phyloP scores from a whole-genome alignment of 2,888 invertebrate genomes.

The Bimastos eiseni region DNA sequence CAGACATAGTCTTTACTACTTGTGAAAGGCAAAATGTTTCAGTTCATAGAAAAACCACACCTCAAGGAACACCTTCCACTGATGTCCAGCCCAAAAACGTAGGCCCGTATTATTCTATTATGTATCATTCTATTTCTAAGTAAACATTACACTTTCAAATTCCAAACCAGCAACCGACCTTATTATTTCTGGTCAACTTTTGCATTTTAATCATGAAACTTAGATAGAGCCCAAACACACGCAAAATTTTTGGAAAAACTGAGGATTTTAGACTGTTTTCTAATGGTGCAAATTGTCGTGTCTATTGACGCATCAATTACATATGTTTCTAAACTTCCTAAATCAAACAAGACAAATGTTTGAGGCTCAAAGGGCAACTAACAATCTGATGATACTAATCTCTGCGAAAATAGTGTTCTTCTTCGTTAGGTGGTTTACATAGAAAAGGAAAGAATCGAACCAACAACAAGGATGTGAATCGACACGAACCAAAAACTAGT shows the following conservation, averaged over 20 bases:
- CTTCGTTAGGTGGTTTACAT: not conserved
- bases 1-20: not conserved
- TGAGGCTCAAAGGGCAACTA: not conserved
- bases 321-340: not conserved
- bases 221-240: not conserved
- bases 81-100: not conserved
- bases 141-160: not conserved
- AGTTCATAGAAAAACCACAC: not conserved
- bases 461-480: slow-evolving; percentile 13
- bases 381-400: not conserved
- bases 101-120: not conserved
- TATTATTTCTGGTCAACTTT: not conserved
- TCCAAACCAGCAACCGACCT: not conserved
- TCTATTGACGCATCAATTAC: not conserved
- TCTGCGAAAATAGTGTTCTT: not conserved
- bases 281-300: not conserved
- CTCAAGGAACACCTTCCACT: not conserved
- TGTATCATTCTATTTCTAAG: not conserved
- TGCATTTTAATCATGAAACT: not conserved
- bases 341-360: not conserved
- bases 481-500: not conserved
- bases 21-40: not conserved
- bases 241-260: not conserved
- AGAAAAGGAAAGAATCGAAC: slow-evolving; percentile 7
- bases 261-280: not conserved